Conservation (phyloP, 2,888 invertebrate species). For the Uropetala carovei region DNA sequence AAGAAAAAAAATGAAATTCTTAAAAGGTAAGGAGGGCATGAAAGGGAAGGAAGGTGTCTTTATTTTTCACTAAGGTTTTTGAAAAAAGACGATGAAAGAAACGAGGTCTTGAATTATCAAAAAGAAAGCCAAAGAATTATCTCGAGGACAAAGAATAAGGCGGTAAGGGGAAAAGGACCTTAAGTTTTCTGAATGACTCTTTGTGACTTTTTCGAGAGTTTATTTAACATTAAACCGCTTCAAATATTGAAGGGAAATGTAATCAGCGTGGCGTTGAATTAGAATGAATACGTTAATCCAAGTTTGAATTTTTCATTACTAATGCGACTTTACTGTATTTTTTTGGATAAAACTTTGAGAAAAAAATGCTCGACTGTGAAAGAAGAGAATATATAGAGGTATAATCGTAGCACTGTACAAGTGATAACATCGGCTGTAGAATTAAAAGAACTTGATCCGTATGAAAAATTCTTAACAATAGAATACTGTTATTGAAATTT, state of each 20-base stretch:
- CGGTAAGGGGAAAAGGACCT: not conserved
- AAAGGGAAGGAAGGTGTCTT: conserved; percentile 5
- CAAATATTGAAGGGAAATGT: conserved; percentile 3
- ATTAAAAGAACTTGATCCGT: no score
- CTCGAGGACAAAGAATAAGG: not conserved
- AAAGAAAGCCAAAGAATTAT: conserved; percentile 25
- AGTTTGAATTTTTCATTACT: no score
- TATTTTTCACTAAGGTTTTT: conserved; percentile 1
- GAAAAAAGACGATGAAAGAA: conserved; percentile 7
- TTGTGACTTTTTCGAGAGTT: conserved; percentile 4
- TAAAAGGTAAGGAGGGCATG: not conserved
- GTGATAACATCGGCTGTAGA: no score
- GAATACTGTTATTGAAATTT: no score
- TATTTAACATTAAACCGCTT: conserved; percentile 19
- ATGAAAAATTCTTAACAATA: no score
- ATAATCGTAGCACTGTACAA: no score
- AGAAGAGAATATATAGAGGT: no score
- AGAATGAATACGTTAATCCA: no score
- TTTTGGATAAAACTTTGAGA: no score
- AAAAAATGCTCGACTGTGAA: no score
- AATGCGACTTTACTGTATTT: no score
- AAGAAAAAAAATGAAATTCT: conserved; percentile 29
- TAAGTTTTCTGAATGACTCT: conserved; percentile 29
- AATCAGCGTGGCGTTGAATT: not conserved
- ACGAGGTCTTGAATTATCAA: conserved; percentile 28